A percentile compares a stretch with the other conserved stretches of the same genome.
phyloP scores from a whole-genome alignment of 2,113 vertebrate species.

The Tichodroma muraria region DNA sequence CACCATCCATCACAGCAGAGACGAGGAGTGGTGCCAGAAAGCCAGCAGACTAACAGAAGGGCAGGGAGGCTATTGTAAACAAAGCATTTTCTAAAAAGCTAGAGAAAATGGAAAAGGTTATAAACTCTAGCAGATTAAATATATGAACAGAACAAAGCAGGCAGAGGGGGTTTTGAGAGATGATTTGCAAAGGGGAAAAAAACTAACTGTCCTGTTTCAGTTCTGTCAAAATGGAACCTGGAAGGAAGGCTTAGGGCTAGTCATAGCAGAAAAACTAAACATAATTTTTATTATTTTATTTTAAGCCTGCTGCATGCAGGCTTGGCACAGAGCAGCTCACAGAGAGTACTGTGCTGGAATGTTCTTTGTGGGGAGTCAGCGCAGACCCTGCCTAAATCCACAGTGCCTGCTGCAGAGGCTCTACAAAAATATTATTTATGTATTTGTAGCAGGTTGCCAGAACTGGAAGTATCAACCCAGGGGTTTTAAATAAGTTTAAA shows the following conservation, averaged over 20 bases:
- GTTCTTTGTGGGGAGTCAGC: not conserved
- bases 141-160: not conserved
- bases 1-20: not conserved
- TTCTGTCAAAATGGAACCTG: not conserved
- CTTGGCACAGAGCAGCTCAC: not conserved
- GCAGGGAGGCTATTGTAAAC: not conserved
- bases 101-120: not conserved
- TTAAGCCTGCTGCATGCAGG: not conserved
- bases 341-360: not conserved
- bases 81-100: not conserved
- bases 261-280: not conserved
- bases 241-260: not conserved
- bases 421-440: not conserved
- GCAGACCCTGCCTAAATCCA: not conserved
- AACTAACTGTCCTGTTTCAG: not conserved
- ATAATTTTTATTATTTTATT: not conserved
- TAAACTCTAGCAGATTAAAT: not conserved
- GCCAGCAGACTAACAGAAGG: not conserved
- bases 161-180: not conserved
- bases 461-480: not conserved
- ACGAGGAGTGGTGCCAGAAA: not conserved
- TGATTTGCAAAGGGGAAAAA: not conserved
- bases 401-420: not conserved
- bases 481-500: not conserved
- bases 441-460: not conserved